These are phyloP conservation scores for Mionectes olivaceus DNA, from an alignment of 2,797 vertebrate species.

Conservation along the genomic window DNA sequence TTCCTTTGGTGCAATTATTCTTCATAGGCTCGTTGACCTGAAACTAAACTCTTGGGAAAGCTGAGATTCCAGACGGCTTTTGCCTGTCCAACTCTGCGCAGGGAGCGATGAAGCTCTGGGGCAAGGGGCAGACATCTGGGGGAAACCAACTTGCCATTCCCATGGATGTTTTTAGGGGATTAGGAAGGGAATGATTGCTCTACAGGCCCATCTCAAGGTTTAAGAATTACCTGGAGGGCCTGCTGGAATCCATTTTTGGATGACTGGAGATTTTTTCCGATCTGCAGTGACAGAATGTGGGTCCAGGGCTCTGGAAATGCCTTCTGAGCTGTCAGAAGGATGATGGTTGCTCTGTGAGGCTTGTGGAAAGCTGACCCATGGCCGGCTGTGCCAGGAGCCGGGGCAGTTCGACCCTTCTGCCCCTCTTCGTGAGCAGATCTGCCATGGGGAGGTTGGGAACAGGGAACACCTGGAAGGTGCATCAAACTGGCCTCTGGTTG, in stretches of 20 bases:
- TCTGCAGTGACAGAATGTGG: background rate
- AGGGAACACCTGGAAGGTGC: background rate
- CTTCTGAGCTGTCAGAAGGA: background rate
- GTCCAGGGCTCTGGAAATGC: background rate
- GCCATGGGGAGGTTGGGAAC: background rate
- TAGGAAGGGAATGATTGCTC: background rate
- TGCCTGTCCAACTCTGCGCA: fast-evolving
- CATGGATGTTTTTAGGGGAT: background rate
- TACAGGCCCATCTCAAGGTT: background rate
- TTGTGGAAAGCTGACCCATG: background rate
- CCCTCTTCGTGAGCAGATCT: fast-evolving
- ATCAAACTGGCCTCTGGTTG: background rate
- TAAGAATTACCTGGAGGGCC: slow-evolving; percentile 50
- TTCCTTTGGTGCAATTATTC: background rate
- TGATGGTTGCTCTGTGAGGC: background rate
- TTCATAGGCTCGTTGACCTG: slow-evolving; percentile 11
- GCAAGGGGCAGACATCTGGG: background rate
- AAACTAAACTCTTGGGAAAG: background rate
- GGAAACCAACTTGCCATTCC: background rate
- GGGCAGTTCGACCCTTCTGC: background rate
- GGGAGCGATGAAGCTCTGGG: background rate
- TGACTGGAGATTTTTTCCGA: slow-evolving; percentile 49
- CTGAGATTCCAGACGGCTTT: background rate
- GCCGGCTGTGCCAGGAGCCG: background rate
- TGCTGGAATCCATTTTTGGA: background rate